Conservation (phyloP, 2,797 vertebrate genomes). For the Phrynocephalus guinanensis region DNA sequence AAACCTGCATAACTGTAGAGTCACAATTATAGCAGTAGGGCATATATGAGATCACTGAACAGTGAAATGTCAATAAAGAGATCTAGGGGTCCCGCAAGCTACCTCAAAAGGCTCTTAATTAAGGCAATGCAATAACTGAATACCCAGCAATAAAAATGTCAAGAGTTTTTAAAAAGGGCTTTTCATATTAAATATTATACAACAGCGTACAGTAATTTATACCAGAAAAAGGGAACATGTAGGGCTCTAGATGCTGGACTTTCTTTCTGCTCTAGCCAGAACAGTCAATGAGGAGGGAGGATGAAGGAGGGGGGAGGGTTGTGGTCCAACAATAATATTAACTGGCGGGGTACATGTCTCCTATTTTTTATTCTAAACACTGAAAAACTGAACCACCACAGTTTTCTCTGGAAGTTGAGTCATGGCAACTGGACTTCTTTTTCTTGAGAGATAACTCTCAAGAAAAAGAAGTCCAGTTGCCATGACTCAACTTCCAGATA, state of each 20-base stretch:
- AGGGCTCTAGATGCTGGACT: not conserved
- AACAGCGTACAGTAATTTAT: not conserved
- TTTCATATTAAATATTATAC: not conserved
- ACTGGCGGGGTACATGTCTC: too few relatives aligned
- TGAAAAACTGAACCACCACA: not conserved
- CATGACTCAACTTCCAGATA: too few relatives aligned
- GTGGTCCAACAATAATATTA: not conserved
- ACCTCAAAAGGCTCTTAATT: conserved; percentile 12
- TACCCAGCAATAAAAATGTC: conserved; percentile 26
- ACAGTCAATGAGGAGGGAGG: not conserved
- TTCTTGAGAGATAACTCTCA: too few relatives aligned
- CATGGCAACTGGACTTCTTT: too few relatives aligned
- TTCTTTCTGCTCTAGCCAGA: not conserved
- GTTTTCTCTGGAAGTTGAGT: not conserved
- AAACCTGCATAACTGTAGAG: not conserved
- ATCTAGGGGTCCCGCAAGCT: not conserved
- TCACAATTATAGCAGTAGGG: conserved; percentile 21
- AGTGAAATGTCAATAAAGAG: conserved; percentile 18
- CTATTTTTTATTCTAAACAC: not conserved
- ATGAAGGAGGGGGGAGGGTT: not conserved
- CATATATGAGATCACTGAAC: not conserved
- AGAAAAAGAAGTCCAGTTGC: too few relatives aligned
- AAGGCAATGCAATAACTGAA: not conserved
- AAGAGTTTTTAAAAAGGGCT: not conserved
- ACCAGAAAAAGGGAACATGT: not conserved